Evolutionary conservation across 1,140 invertebrate genomes (phyloP).

Genomic region (Carposina sasakii): DNA sequence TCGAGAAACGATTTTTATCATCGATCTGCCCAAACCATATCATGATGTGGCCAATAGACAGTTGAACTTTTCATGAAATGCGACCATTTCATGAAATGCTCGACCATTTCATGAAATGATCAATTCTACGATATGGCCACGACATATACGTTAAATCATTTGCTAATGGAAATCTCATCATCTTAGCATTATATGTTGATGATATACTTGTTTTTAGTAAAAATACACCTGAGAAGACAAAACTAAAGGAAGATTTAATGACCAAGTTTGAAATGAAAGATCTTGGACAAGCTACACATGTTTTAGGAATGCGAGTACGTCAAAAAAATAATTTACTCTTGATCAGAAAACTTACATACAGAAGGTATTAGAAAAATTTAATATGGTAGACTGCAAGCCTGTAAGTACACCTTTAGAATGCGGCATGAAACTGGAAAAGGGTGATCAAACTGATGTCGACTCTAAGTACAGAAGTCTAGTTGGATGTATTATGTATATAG

Average conservation of each 20-base stretch:
- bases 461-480: conserved; percentile 4
- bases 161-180: no score
- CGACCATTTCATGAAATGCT: no score
- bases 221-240: conserved; percentile 8
- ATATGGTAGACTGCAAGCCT: conserved; percentile 26
- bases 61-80: no score
- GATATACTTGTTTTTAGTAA: conserved; percentile 16
- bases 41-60: no score
- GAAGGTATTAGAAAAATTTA: conserved; percentile 19
- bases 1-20: no score
- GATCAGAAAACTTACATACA: conserved; percentile 30
- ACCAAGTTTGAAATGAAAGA: conserved; percentile 24
- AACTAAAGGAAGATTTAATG: conserved; percentile 16
- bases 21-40: no score
- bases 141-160: no score
- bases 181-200: conserved; percentile 20
- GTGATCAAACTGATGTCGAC: background rate
- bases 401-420: conserved; percentile 27
- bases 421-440: conserved; percentile 19
- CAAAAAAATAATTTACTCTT: conserved; percentile 18
- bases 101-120: no score
- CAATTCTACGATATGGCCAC: no score
- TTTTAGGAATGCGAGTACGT: conserved; percentile 21
- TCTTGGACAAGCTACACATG: conserved; percentile 16
- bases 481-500: conserved; percentile 10